phyloP scores from a whole-genome alignment of 2,888 invertebrate species.

The Frankliniella fusca region DNA sequence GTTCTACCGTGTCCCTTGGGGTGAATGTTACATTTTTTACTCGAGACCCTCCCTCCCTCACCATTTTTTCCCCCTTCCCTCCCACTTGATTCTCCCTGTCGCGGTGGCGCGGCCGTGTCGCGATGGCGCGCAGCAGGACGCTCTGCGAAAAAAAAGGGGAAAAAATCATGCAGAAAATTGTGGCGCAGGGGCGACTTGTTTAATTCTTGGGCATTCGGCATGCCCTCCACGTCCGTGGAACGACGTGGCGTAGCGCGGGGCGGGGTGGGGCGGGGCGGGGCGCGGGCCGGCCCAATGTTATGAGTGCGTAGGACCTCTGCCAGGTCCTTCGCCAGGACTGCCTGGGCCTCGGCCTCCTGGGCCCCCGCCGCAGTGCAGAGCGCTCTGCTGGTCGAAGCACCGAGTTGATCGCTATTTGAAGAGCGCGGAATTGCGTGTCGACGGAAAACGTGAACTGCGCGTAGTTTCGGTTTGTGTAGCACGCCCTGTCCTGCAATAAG shows the following conservation, averaged over 20 bases:
- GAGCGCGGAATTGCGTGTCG: neutral
- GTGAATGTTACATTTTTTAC: neutral
- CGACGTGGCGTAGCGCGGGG: neutral
- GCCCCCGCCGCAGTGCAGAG: too few relatives aligned
- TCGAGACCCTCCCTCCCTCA: neutral
- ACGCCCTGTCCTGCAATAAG: neutral
- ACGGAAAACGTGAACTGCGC: slow-evolving; percentile 6
- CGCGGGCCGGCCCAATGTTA: neutral
- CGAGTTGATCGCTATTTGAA: slow-evolving; percentile 1
- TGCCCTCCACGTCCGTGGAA: slow-evolving; percentile 1
- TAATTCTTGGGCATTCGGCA: neutral
- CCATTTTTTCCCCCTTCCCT: neutral
- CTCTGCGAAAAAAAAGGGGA: neutral
- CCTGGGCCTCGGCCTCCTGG: too few relatives aligned
- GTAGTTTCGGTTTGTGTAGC: neutral
- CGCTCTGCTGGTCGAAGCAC: neutral
- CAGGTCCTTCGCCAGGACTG: neutral
- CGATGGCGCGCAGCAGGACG: neutral
- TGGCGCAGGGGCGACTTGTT: neutral
- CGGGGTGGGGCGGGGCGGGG: neutral
- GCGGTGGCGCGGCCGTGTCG: neutral
- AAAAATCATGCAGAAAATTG: slow-evolving; percentile 11
- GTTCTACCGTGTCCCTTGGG: neutral
- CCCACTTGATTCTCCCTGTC: neutral
- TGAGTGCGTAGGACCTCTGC: neutral